phyloP scores from a whole-genome alignment of 2,888 invertebrate species.

The Netelia virgata region DNA sequence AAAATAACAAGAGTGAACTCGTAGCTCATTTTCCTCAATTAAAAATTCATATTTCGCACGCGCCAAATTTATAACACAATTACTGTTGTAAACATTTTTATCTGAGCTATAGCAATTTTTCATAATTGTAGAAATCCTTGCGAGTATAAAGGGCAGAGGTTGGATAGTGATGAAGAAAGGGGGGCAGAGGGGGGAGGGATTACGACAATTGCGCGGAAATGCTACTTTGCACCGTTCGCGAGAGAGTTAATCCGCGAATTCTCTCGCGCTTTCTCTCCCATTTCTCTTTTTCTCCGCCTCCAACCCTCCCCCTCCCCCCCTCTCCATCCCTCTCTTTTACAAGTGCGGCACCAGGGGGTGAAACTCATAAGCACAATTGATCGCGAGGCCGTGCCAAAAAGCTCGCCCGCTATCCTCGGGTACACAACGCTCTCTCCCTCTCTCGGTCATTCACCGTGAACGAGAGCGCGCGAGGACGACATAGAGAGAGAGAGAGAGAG shows the following conservation, averaged over 20 bases:
- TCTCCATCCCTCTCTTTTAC: constrained; percentile 5
- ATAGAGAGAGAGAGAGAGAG: constrained; percentile 22
- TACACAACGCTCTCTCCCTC: constrained; percentile 2
- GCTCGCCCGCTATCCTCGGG: constrained; percentile 44
- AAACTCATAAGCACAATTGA: constrained; percentile 70
- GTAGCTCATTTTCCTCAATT: constrained; percentile 8
- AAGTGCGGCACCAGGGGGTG: constrained; percentile 18
- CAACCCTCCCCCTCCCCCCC: constrained; percentile 16
- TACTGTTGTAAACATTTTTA: not conserved
- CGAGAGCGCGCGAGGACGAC: constrained; percentile 17
- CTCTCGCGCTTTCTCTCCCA: constrained; percentile 59
- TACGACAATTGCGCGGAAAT: constrained; percentile 23
- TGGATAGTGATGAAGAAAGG: not conserved
- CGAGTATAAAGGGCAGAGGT: not conserved
- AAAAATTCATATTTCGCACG: constrained; percentile 1
- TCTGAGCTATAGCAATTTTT: constrained; percentile 10
- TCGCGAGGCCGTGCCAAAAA: constrained; percentile 69
- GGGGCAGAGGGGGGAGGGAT: not conserved
- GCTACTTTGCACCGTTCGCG: constrained; percentile 42
- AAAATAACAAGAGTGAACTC: constrained; percentile 1
- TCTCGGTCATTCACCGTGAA: constrained; percentile 7
- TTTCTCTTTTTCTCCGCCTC: not conserved
- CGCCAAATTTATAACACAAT: constrained; percentile 1
- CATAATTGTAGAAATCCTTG: constrained; percentile 34
- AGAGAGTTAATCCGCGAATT: constrained; percentile 64